phyloP scores from a whole-genome alignment of 2,797 vertebrate species.

The Lindbergichthys nudifrons region DNA sequence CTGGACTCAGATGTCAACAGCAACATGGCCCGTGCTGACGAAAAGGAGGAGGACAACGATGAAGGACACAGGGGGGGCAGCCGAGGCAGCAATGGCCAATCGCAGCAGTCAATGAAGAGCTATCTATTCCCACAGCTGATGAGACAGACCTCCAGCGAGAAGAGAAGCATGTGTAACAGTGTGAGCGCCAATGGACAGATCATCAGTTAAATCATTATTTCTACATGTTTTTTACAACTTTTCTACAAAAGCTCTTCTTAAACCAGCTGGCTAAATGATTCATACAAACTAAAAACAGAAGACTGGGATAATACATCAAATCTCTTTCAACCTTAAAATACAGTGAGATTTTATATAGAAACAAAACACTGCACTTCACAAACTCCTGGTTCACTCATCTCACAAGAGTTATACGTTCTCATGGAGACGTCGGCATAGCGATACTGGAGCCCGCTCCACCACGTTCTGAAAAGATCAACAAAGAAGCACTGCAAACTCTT shows the following conservation, averaged over 20 bases:
- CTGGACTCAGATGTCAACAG: constrained; percentile 75
- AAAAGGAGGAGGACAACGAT: constrained; percentile 42
- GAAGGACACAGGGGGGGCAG: constrained; percentile 16
- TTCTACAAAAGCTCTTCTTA: background rate
- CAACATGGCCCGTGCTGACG: constrained; percentile 56
- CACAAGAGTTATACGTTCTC: too few relatives aligned
- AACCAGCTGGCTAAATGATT: background rate
- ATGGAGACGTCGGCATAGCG: too few relatives aligned
- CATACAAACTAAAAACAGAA: background rate
- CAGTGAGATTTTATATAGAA: background rate
- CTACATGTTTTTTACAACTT: background rate
- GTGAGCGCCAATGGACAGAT: constrained; percentile 42
- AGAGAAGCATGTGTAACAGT: constrained; percentile 32
- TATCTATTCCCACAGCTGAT: constrained; percentile 46
- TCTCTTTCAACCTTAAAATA: constrained; percentile 1
- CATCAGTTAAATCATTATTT: constrained; percentile 39
- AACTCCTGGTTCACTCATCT: too few relatives aligned
- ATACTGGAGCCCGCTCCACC: too few relatives aligned
- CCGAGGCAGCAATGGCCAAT: constrained; percentile 10
- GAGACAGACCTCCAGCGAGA: constrained; percentile 45
- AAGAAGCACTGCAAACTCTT: too few relatives aligned
- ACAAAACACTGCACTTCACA: background rate
- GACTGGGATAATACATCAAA: background rate
- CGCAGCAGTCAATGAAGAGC: constrained; percentile 32
- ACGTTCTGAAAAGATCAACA: too few relatives aligned